Percentiles rank a stretch among this genome's conserved stretches.
phyloP scores from a whole-genome alignment of 2,888 invertebrate genomes.

The Hypolimnas misippus region DNA sequence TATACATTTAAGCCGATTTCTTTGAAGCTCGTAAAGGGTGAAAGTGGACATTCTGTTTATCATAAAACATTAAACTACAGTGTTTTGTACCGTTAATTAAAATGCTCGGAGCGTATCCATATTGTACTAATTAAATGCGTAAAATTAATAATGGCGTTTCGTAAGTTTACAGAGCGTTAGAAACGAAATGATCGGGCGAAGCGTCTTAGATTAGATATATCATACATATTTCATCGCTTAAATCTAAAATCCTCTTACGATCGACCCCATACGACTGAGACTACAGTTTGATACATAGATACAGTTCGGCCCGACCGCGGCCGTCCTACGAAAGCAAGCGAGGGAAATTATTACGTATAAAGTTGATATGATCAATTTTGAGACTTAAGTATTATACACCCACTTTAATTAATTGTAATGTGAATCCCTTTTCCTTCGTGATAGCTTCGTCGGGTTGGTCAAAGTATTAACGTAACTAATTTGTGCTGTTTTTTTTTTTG shows the following conservation, averaged over 20 bases:
- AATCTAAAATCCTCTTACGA: conserved; percentile 47
- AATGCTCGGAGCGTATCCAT: conserved; percentile 25
- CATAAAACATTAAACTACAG: conserved; percentile 4
- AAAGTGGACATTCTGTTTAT: conserved; percentile 53
- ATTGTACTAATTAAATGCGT: conserved; percentile 28
- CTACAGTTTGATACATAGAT: conserved; percentile 74
- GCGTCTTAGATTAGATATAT: conserved; percentile 61
- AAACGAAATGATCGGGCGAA: conserved; percentile 47
- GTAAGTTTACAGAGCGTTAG: conserved; percentile 11
- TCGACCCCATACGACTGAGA: conserved; percentile 75
- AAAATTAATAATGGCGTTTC: conserved; percentile 24
- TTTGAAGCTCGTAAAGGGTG: conserved; percentile 76
- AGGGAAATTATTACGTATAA: conserved; percentile 75
- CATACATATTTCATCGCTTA: conserved; percentile 57
- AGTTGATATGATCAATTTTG: conserved; percentile 77
- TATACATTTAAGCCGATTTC: conserved; percentile 80
- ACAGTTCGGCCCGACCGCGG: conserved; percentile 59
- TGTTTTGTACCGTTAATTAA: conserved; percentile 19
- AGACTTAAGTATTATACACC: conserved; percentile 53
- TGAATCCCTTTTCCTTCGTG: too few species aligned
- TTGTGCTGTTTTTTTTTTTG: conserved; percentile 6
- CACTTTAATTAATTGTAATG: conserved; percentile 22
- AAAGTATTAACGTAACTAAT: neutral
- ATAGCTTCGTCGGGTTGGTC: conserved; percentile 2
- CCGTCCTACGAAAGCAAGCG: conserved; percentile 71